Evolutionary conservation across 2,113 vertebrate species (phyloP).

Genomic region (Hypocryptadius cinnamomeus): DNA sequence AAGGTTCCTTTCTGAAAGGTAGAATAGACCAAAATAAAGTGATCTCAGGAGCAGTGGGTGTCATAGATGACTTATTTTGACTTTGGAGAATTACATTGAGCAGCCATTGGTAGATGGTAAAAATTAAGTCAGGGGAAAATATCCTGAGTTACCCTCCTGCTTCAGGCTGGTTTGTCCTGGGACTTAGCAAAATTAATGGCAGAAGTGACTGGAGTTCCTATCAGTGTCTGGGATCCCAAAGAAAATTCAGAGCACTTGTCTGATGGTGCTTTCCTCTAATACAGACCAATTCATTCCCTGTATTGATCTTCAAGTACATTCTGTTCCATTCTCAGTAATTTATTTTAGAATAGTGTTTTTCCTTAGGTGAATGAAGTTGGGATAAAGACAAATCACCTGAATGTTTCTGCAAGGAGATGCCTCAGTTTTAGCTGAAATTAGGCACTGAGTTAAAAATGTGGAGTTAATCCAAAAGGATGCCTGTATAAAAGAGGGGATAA

Average conservation of each 20-base stretch:
- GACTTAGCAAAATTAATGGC: background rate
- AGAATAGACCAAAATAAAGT: background rate
- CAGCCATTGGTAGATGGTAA: background rate
- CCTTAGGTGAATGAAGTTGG: background rate
- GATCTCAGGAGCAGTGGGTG: background rate
- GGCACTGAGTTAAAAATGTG: background rate
- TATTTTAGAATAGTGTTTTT: background rate
- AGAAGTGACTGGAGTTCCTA: background rate
- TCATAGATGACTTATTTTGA: background rate
- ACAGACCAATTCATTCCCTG: background rate
- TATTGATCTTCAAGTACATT: background rate
- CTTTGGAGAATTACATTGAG: background rate
- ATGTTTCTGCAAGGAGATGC: background rate
- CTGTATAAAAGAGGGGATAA: background rate
- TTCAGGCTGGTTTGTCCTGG: background rate
- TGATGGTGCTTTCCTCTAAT: background rate
- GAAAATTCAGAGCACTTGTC: background rate
- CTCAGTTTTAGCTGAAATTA: background rate
- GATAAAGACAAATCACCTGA: background rate
- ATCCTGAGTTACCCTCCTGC: background rate
- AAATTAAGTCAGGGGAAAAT: background rate
- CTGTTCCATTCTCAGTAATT: background rate
- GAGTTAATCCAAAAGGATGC: background rate
- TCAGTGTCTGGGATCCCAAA: background rate
- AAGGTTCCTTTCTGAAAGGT: background rate